These are phyloP conservation scores for Oopsacas minuta DNA, from an alignment of 37 sponge, comb jelly and placozoan species.

Conservation along the genomic window DNA sequence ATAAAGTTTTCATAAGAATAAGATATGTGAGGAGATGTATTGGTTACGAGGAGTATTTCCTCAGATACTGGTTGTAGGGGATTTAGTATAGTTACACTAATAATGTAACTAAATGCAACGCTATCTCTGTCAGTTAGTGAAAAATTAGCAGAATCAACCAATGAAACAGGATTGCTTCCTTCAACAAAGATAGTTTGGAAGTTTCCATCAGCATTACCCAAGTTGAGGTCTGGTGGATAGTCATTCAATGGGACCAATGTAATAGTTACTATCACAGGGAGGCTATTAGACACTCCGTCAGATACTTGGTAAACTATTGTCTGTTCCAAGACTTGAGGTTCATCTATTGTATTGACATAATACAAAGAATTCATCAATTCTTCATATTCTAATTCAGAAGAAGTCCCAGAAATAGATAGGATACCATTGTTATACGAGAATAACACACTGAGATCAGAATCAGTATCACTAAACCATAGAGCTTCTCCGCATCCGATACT, in stretches of 20 bases:
- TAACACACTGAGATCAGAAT: constrained; percentile 9
- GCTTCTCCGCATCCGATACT: constrained; percentile 60
- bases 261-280: constrained; percentile 19
- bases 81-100: constrained; percentile 26
- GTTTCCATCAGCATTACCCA: constrained; percentile 29
- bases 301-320: constrained; percentile 33
- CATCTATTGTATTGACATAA: constrained; percentile 29
- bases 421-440: constrained; percentile 36
- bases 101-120: constrained; percentile 30
- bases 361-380: constrained; percentile 40
- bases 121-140: constrained; percentile 50
- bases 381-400: constrained; percentile 29
- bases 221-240: constrained; percentile 25
- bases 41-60: constrained; percentile 34
- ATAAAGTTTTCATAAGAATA: not conserved
- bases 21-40: constrained; percentile 30
- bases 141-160: constrained; percentile 29
- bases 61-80: constrained; percentile 23
- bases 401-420: constrained; percentile 15
- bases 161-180: constrained; percentile 36
- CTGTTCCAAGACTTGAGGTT: constrained; percentile 26
- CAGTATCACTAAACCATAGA: not conserved
- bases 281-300: constrained; percentile 37
- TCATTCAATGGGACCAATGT: constrained; percentile 27
- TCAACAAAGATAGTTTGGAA: constrained; percentile 41